Conservation (phyloP, 2,888 invertebrate species). For the Drosophila neotestacea region DNA sequence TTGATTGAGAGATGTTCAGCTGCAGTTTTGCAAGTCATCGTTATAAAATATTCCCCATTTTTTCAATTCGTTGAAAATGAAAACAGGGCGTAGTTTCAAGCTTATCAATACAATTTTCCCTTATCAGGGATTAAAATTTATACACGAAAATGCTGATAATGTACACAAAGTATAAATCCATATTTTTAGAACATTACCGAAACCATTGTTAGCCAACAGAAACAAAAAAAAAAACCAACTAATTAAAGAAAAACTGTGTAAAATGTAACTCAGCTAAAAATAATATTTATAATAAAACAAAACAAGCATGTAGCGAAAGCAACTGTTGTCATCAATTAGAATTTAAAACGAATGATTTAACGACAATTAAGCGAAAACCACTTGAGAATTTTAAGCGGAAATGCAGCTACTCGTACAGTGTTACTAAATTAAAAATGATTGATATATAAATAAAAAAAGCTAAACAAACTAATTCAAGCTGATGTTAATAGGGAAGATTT, state of each 20-base stretch:
- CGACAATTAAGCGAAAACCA: not conserved
- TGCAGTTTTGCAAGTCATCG: not conserved
- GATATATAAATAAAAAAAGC: not conserved
- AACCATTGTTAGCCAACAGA: too few species aligned
- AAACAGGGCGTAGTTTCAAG: slow-evolving; percentile 1
- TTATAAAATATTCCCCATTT: not conserved
- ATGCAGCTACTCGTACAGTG: not conserved
- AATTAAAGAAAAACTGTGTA: not conserved
- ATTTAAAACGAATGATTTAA: not conserved
- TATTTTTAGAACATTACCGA: slow-evolving; percentile 33
- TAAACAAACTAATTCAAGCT: not conserved
- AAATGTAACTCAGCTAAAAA: slow-evolving; percentile 1
- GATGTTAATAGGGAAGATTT: too few species aligned
- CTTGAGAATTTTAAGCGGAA: not conserved
- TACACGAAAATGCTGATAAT: slow-evolving; percentile 34
- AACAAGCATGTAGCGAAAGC: slow-evolving; percentile 6
- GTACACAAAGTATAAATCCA: not conserved
- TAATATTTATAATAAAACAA: slow-evolving; percentile 11
- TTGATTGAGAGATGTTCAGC: not conserved
- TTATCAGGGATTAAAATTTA: slow-evolving; percentile 40
- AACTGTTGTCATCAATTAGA: slow-evolving; percentile 17
- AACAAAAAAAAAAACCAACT: not conserved
- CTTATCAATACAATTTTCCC: slow-evolving; percentile 40
- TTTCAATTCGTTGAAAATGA: not conserved
- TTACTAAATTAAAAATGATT: not conserved